Evolutionary conservation across 37 sponge, comb jelly and placozoan species (phyloP).

Genomic region (Ephydatia muelleri): DNA sequence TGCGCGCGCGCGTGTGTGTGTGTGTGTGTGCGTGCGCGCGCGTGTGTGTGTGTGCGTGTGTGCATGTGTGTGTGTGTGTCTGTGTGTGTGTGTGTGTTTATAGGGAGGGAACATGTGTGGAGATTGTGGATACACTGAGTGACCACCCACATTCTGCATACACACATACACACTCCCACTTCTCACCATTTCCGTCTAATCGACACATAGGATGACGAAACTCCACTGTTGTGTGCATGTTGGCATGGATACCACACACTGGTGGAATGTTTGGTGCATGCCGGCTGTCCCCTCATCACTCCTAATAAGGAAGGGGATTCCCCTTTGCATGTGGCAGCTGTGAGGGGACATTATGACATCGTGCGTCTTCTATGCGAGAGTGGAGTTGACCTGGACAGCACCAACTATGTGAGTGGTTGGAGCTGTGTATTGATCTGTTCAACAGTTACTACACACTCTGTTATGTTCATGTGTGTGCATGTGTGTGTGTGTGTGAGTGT

Average conservation of each 20-base stretch:
- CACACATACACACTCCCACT: not conserved
- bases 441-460: no score
- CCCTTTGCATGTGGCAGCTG: conserved; percentile 83
- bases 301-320: conserved; percentile 76
- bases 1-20: not conserved
- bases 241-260: conserved; percentile 87
- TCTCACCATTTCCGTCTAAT: not conserved
- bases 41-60: not conserved
- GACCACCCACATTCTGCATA: not conserved
- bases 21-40: not conserved
- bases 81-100: not conserved
- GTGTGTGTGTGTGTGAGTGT: conserved; percentile 15
- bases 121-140: not conserved
- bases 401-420: conserved; percentile 56
- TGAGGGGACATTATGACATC: conserved; percentile 74
- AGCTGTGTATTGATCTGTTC: no score
- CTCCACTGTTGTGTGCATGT: conserved; percentile 74
- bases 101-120: not conserved
- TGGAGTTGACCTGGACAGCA: conserved; percentile 51
- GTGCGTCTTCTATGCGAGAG: conserved; percentile 66
- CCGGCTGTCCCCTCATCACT: conserved; percentile 45
- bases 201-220: conserved; percentile 75
- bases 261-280: conserved; percentile 69
- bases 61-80: not conserved
- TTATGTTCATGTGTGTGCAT: not conserved